These are phyloP conservation scores for Haliclona indistincta DNA, from an alignment of 37 sponge, comb jelly and placozoan genomes.

Conservation along the genomic window DNA sequence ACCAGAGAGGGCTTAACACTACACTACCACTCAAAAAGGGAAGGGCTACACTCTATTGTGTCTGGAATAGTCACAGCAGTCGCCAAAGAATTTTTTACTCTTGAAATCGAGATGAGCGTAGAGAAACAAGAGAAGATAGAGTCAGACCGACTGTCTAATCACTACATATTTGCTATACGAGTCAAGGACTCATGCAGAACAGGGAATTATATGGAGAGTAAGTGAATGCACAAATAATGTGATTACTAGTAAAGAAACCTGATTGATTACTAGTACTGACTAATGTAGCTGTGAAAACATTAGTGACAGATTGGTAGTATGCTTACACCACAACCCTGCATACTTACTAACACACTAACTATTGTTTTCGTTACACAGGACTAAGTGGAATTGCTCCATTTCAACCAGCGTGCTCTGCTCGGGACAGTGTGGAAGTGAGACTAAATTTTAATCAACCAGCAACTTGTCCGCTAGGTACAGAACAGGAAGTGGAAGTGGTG, in stretches of 20 bases:
- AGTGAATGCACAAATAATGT: too few relatives aligned
- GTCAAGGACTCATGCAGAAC: slow-evolving; percentile 15
- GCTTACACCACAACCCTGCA: background rate
- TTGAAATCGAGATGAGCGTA: slow-evolving; percentile 33
- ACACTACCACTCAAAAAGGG: slow-evolving; percentile 67
- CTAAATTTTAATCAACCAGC: too few relatives aligned
- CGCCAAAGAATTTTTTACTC: slow-evolving; percentile 46
- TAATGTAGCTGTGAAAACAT: background rate
- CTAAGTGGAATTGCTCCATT: background rate
- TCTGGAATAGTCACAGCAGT: slow-evolving; percentile 70
- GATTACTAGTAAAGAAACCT: too few relatives aligned
- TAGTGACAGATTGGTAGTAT: background rate
- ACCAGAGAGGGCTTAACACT: slow-evolving; percentile 28
- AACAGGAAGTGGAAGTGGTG: too few relatives aligned
- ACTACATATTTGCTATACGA: slow-evolving; percentile 38
- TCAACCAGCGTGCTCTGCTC: background rate
- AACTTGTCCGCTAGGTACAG: too few relatives aligned
- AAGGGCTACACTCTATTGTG: slow-evolving; percentile 61
- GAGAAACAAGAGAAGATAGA: slow-evolving; percentile 15
- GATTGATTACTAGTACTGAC: background rate
- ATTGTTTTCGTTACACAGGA: too few relatives aligned
- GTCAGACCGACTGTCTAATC: slow-evolving; percentile 8
- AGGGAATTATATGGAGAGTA: slow-evolving; percentile 34
- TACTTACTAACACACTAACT: background rate
- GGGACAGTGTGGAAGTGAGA: background rate